These are phyloP conservation scores for Momotus momota DNA, from an alignment of 2,797 vertebrate species.

Conservation along the genomic window DNA sequence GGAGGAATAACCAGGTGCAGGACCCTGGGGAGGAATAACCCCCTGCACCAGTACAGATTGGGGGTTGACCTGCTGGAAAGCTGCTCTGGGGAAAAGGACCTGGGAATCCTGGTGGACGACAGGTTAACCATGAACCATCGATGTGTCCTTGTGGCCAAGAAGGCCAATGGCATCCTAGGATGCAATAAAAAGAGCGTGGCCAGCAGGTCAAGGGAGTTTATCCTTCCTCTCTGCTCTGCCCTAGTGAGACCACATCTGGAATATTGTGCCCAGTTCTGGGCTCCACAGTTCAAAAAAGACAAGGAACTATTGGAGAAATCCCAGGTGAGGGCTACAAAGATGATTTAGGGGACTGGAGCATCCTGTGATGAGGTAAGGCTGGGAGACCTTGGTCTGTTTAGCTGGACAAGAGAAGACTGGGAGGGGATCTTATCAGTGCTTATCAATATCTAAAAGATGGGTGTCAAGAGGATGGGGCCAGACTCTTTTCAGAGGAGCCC, in stretches of 20 bases:
- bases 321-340: too few species aligned
- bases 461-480: neutral
- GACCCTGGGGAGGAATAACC: too few species aligned
- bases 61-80: too few species aligned
- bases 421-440: neutral
- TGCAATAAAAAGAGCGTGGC: too few species aligned
- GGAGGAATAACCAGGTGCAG: neutral
- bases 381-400: neutral
- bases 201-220: too few species aligned
- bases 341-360: neutral
- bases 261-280: too few species aligned
- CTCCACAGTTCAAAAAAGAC: too few species aligned
- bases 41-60: too few species aligned
- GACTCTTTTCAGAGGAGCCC: neutral
- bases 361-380: neutral
- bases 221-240: too few species aligned
- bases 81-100: neutral
- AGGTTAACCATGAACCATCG: neutral
- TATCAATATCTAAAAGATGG: neutral
- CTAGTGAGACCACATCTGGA: too few species aligned
- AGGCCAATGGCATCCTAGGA: neutral
- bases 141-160: neutral
- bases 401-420: neutral
- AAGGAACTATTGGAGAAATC: too few species aligned
- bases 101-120: neutral